A percentile compares a stretch with the other conserved stretches of the same genome.
phyloP scores from a whole-genome alignment of 2,113 vertebrate genomes.

The Hiodon tergisus region DNA sequence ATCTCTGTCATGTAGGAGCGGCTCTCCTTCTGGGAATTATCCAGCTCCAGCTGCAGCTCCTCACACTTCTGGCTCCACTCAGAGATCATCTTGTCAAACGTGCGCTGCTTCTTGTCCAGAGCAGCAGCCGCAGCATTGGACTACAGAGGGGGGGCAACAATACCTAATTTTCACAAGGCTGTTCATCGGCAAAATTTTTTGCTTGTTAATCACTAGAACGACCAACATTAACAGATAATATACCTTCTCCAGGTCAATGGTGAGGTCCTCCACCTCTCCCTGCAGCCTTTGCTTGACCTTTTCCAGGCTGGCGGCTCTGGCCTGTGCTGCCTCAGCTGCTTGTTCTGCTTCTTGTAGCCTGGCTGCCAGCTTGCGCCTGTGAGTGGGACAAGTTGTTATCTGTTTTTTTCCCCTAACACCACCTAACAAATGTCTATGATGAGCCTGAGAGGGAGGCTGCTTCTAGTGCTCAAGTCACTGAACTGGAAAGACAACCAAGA shows the following conservation, averaged over 20 bases:
- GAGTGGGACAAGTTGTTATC: neutral
- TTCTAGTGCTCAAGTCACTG: neutral
- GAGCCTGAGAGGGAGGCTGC: neutral
- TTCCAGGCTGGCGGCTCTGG: constrained; percentile 51
- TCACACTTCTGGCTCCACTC: constrained; percentile 62
- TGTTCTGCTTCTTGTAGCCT: constrained; percentile 63
- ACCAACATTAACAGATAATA: neutral
- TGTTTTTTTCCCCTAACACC: neutral
- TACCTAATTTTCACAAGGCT: neutral
- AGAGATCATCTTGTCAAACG: constrained; percentile 61
- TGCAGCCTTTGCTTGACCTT: constrained; percentile 65
- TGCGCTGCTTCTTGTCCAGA: constrained; percentile 64
- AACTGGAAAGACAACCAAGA: too few relatives aligned
- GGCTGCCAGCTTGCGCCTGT: constrained; percentile 51
- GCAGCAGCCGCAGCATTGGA: constrained; percentile 56
- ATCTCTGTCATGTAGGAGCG: constrained; percentile 57
- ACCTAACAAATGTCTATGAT: neutral
- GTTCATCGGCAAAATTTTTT: neutral
- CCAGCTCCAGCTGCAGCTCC: constrained; percentile 59
- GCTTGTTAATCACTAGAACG: neutral
- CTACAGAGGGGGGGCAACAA: constrained; percentile 36
- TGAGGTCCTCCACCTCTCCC: constrained; percentile 62
- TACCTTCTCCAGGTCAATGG: constrained; percentile 60
- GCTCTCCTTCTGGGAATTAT: constrained; percentile 61
- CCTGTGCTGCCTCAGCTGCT: constrained; percentile 52